Evolutionary conservation across 1,140 invertebrate species (phyloP), one percentile per base, ranked within the genome.

Genomic region (Copidosoma floridanum): DNA sequence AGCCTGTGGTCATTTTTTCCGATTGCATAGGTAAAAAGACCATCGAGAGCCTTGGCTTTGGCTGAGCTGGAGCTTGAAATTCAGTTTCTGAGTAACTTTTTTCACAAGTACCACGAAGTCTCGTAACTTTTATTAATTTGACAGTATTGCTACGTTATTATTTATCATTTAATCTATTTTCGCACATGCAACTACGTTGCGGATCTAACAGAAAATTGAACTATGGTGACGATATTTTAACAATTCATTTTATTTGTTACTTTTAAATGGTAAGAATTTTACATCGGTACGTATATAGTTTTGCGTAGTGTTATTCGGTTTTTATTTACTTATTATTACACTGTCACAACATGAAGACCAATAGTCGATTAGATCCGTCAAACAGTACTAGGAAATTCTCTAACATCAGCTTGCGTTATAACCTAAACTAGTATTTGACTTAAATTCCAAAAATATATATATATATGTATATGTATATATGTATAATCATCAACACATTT

Each of bases 401-500:
- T 38, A 35, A 37, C n/a, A 51, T 23, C 1, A 32, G 20, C 16
- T 21, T 50, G 16, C 0, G 16, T 20, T 35, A 51, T 23, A 48
- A n/a, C n/a, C n/a, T n/a, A n/a, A n/a, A 26, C 21, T 53, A 59
- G 32, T 53, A 10, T 48, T 23, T 23, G 7, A 44, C 12, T 54
- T 18, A 20, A 55, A 55, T 55, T 61, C 38, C 35, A 61, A 61
- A 61, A 61, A 61, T 61, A 59, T 59, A 60, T 47, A 61, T 61
- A 52, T 59, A 53, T 38, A 40, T 41, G 18, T 35, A 32, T 48
- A 27, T 47, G 16, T 40, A 55, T 21, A 50, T 1, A 54, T 54
- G 2, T 55, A 14, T 29, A 26, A 46, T 60, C n/a, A 47, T 12
- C 24, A 23, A 54, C 50, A 7, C 12, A 48, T 41, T 54, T 61